Evolutionary conservation across 2,888 invertebrate species (phyloP), one percentile per base, ranked within the genome.

Genomic region (Agapostemon virescens): DNA sequence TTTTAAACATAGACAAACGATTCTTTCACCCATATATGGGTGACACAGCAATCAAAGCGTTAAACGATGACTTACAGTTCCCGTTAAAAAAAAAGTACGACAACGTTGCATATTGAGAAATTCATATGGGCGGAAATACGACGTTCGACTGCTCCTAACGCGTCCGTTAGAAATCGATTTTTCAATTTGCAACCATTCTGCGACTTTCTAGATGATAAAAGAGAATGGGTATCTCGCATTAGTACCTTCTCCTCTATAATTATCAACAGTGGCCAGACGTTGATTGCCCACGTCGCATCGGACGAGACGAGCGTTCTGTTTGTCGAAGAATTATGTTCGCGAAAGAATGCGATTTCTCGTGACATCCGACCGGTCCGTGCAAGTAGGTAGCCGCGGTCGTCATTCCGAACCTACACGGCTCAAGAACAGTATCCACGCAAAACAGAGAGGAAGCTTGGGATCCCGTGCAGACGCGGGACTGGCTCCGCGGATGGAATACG

Each of bases 371-470:
- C 33, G 58, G 67, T 72, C 61, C 36, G 7, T 36, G 55, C 45
- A 58, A 78, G 89, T 89, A 85, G 89, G 88, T 63, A 83, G 85
- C 73, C 74, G 79, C 74, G 79, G 79, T 86, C 88, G 85, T 86
- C 90, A 91, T 91, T 90, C 90, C 89, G 75, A 88, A 63, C 91
- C 91, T 87, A 91, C 91, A 88, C 90, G 77, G 79, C 86, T 87
- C 81, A 26, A 4, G 84, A 85, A 74, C 84, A 83, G 86, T 49
- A n/a, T 85, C 84, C 81, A 77, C 81, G 72, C 76, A 74, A 83
- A 83, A 74, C 55, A 66, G 75, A 81, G 69, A 75, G 79, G 79
- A 77, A 86, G 73, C 70, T 42, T 52, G 40, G 67, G 72, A 80
- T 75, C 68, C 26, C 64, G 58, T 63, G 26, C 63, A 36, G 66